These are phyloP conservation scores for Rhinatrema bivittatum DNA, from an alignment of 2,797 vertebrate genomes.

Conservation along the genomic window DNA sequence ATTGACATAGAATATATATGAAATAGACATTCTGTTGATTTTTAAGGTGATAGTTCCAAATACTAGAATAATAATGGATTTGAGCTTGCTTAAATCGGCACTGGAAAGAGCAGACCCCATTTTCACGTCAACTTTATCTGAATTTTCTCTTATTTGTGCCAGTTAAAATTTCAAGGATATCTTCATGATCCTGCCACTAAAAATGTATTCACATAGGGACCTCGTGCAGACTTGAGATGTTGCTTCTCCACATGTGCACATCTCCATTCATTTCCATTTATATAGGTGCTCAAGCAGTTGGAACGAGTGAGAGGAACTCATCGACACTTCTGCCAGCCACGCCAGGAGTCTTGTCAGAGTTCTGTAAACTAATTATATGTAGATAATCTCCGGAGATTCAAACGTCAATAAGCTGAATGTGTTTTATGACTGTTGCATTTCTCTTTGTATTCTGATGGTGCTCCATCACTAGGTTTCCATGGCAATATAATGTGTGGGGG, in stretches of 20 bases:
- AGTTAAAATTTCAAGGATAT: too few species aligned
- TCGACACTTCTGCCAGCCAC: background rate
- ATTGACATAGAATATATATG: too few species aligned
- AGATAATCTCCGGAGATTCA: constrained; percentile 43
- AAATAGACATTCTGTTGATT: too few species aligned
- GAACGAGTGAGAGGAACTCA: background rate
- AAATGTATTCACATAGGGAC: background rate
- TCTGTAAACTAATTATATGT: constrained; percentile 57
- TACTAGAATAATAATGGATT: too few species aligned
- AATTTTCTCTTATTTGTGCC: too few species aligned
- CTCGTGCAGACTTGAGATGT: background rate
- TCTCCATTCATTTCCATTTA: background rate
- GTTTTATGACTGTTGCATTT: constrained; percentile 3
- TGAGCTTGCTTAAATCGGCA: too few species aligned
- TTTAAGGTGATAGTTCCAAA: too few species aligned
- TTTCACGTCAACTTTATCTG: too few species aligned
- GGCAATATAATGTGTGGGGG: constrained; percentile 13
- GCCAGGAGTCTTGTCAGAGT: constrained; percentile 1
- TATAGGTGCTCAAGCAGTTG: background rate
- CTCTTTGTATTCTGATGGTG: constrained; percentile 15
- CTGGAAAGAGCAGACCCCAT: too few species aligned
- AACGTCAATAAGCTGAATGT: constrained; percentile 40
- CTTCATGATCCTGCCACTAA: too few species aligned
- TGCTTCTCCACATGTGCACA: background rate
- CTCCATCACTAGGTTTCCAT: constrained; percentile 34